Base-by-base conservation (phyloP, 1,140 invertebrate genomes). In the Gonioctena quinquepunctata region DNA sequence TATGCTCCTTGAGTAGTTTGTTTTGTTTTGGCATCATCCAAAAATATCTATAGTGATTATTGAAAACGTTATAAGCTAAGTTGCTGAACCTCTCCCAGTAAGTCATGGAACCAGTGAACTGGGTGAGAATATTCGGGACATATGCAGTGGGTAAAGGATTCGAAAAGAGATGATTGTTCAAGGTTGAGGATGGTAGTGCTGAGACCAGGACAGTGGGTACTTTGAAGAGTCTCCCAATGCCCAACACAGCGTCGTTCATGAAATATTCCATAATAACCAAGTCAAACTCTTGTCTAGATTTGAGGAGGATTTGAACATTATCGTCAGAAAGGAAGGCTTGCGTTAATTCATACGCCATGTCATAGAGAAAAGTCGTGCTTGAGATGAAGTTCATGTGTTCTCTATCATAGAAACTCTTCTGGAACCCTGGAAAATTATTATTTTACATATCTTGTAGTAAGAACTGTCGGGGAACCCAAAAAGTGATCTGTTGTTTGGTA, bases 251-350 rank as follows among this genome's bases (percentile, higher is more conserved):
- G 49, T 86, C 85, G 16, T 83, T 84, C 48, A 84, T 79, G 59
- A 86, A 85, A 13, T 81, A 74, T 48, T 84, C 82, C 7, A 82
- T 66, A 5, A 86, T 72, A 6, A 86, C 79, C 0, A 85, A 48
- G 76, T 86, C 85, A 66, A 78, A 86, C 8, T 84, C 79, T 65
- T 84, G 82, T 6, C 75, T 63, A 0, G 74, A 72, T n/a, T 71
- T 49, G n/a, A 74, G 28, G 3, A 74, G 50, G 7, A 65, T 57
- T 61, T 74, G 66, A 8, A 74, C 59, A 3, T 71, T 49, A 3
- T 3, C 7, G 62, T 64, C 18, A 18, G 33, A 23, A 7, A 64
- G 33, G 11, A 64, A 19, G 1, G 2, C 2, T 1, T 48, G 28
- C 8, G 62, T 64, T 19, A 64, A n/a, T 3, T 49, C 21, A 42